Evolutionary conservation across 2,113 vertebrate genomes (phyloP), one percentile per base, ranked within the genome.

Genomic region (Numida meleagris): DNA sequence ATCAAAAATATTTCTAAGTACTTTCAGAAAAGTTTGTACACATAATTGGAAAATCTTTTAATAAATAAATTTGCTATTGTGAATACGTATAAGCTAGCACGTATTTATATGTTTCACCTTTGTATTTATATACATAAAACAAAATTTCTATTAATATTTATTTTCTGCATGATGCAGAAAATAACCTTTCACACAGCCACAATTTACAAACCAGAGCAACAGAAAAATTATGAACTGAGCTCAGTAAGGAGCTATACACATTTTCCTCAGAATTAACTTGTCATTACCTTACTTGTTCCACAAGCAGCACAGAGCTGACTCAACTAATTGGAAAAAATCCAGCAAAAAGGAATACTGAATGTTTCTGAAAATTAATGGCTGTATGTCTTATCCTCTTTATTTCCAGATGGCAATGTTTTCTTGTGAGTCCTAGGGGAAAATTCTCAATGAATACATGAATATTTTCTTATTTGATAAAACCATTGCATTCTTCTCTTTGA

Each of bases 311-410:
- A 83, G 59, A 63, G 38, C 6, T 21, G 42, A 74, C 31, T 81
- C 51, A 80, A 9, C 79, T 65, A 77, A 71, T 3, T 73, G 27
- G 46, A 81, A 94, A 91, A 92, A 38, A 58, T 77, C 31, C 45
- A 80, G 11, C 23, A 89, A 19, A 77, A 62, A 76, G 92, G 55
- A 46, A 25, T 63, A 68, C 4, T 43, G 34, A 50, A 43, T 73
- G 15, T 57, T 85, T 67, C 74, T 86, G 81, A 91, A 92, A 89
- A 82, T 81, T 34, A 59, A 81, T 75, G 65, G 18, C 73, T 81
- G 15, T 36, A 51, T 62, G 40, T 50, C 31, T 53, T 59, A 67
- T 65, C 12, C 21, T 50, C 89, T 89, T 66, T 74, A 75, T 81
- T 91, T 90, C n/a, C 29, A 93, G 24, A 6, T 65, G 14, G 12